These are phyloP conservation scores for Hetaerina titia DNA, from an alignment of 2,888 invertebrate species.

Conservation along the genomic window DNA sequence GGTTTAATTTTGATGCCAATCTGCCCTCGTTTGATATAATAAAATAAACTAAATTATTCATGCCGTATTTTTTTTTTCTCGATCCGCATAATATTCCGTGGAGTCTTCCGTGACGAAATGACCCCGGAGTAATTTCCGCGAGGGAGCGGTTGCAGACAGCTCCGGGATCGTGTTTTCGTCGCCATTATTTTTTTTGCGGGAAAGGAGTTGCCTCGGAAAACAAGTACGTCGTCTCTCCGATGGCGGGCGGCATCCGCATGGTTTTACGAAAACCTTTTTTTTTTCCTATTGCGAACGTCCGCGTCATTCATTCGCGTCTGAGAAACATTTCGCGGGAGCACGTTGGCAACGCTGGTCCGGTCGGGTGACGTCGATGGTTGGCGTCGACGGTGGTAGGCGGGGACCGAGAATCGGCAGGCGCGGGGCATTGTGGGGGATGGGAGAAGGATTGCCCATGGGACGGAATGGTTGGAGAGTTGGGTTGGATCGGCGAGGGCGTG, in stretches of 20 bases:
- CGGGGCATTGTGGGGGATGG: neutral
- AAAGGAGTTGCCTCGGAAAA: too few relatives aligned
- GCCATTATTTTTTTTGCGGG: too few relatives aligned
- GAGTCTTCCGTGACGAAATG: too few relatives aligned
- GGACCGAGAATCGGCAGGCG: neutral
- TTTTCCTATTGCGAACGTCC: neutral
- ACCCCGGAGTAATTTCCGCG: too few relatives aligned
- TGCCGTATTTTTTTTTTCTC: neutral
- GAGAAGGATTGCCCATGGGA: neutral
- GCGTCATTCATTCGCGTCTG: neutral
- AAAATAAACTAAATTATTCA: neutral
- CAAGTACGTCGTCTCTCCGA: too few relatives aligned
- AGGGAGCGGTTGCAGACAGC: too few relatives aligned
- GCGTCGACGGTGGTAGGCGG: neutral
- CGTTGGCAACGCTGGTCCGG: neutral
- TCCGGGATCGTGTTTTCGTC: neutral
- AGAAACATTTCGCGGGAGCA: neutral
- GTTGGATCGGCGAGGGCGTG: neutral
- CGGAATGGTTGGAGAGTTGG: neutral
- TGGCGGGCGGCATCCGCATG: too few relatives aligned
- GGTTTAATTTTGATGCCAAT: neutral
- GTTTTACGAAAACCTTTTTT: neutral
- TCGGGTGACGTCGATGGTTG: neutral
- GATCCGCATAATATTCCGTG: too few relatives aligned
- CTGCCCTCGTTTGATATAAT: neutral